Evolutionary conservation across 1,140 invertebrate species (phyloP), one percentile per base, ranked within the genome.

Genomic region (Drosophila suzukii): DNA sequence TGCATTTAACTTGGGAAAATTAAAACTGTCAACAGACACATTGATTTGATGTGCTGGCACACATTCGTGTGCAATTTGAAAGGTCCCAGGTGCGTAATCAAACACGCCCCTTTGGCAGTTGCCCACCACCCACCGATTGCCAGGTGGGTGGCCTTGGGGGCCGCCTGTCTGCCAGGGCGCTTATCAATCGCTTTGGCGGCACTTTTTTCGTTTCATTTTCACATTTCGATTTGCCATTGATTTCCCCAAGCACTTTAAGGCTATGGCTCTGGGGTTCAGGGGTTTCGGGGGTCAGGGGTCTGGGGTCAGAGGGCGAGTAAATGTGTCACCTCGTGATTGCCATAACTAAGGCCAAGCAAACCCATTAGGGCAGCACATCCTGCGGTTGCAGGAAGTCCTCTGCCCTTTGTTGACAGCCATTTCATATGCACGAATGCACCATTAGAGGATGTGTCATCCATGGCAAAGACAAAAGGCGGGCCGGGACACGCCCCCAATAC

Each of bases 351-450:
- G 59, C 65, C 65, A 38, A 49, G 65, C 70, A 85, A 85, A 86
- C 78, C 85, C 82, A 85, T 85, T 85, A 78, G 67, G 78, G 75
- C 84, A 62, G 58, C 63, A 79, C 79, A 88, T 88, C 83, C 83
- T 68, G 83, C 62, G 75, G 59, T 77, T 70, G 74, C 47, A 44
- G 51, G 58, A 75, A 56, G 60, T 59, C 66, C 63, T 54, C 49
- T 44, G 57, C 68, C 60, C 62, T 73, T 65, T 77, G 73, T 84
- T 75, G 75, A 88, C 83, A 82, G 66, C 79, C 79, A 86, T 86
- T 82, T 88, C 80, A 81, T 71, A 86, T 86, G 83, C 83, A 86
- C 83, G 83, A 82, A 70, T 86, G 82, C 82, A 86, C 75, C 63
- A 62, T 53, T 71, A 70, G 60, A 55, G 47, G 57, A 60, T 59